phyloP scores from a whole-genome alignment of 2,113 vertebrate genomes.

The Rissa tridactyla region DNA sequence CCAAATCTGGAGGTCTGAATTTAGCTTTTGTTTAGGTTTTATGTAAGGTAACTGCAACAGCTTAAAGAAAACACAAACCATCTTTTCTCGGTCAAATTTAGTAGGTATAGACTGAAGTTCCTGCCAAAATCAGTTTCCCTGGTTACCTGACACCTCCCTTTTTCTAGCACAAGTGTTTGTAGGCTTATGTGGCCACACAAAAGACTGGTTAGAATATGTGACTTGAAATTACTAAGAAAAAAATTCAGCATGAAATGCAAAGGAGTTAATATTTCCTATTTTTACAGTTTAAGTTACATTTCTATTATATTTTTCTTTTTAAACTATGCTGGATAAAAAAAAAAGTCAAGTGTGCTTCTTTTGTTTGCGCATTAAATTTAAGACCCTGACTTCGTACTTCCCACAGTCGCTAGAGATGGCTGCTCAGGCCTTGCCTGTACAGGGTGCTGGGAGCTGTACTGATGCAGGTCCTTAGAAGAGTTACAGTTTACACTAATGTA shows the following conservation, averaged over 20 bases:
- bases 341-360: not conserved
- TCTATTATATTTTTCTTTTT: not conserved
- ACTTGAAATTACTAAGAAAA: not conserved
- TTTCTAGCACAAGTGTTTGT: not conserved
- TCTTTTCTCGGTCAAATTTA: not conserved
- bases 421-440: no score
- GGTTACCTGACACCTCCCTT: not conserved
- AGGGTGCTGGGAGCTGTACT: fast-evolving
- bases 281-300: not conserved
- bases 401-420: no score
- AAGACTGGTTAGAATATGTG: not conserved
- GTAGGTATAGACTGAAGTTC: not conserved
- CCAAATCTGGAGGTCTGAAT: not conserved
- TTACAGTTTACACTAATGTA: fast-evolving
- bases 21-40: not conserved
- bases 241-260: not conserved
- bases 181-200: not conserved
- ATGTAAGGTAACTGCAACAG: not conserved
- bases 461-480: not conserved
- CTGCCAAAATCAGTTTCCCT: not conserved
- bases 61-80: not conserved
- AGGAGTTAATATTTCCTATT: not conserved
- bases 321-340: not conserved
- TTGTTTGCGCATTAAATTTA: not conserved
- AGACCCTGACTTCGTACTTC: not conserved